These are phyloP conservation scores for Hirtodrosophila histrioides DNA, from an alignment of 2,888 invertebrate genomes.

Conservation along the genomic window DNA sequence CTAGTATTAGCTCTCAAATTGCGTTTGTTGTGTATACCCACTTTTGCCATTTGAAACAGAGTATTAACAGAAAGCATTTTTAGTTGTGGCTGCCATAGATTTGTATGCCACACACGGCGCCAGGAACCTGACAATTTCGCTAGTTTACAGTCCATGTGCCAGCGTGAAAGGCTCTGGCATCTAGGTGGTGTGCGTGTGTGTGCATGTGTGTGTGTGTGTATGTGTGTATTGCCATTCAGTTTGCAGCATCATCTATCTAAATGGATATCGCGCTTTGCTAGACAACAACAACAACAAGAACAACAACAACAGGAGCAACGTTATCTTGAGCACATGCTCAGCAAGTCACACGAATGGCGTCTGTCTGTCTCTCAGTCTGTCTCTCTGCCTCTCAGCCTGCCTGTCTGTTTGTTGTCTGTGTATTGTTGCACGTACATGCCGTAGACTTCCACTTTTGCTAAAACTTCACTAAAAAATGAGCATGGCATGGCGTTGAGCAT, in stretches of 20 bases:
- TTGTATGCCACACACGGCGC: slow-evolving; percentile 55
- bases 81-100: slow-evolving; percentile 26
- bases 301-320: slow-evolving; percentile 25
- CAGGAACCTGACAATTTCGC: slow-evolving; percentile 57
- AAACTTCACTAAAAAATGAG: slow-evolving; percentile 80
- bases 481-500: slow-evolving; percentile 77
- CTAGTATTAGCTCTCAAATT: too few species aligned
- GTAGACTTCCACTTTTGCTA: slow-evolving; percentile 74
- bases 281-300: slow-evolving; percentile 37
- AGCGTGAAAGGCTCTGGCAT: slow-evolving; percentile 17
- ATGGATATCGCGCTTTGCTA: slow-evolving; percentile 66
- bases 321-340: slow-evolving; percentile 60
- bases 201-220: slow-evolving; percentile 7
- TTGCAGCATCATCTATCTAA: slow-evolving; percentile 71
- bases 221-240: slow-evolving; percentile 36
- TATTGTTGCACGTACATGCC: slow-evolving; percentile 80
- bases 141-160: slow-evolving; percentile 45
- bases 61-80: neutral
- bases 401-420: slow-evolving; percentile 22
- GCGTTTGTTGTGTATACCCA: too few species aligned
- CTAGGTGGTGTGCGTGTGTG: slow-evolving; percentile 12
- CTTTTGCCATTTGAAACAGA: too few species aligned
- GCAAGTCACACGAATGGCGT: slow-evolving; percentile 26
- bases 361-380: slow-evolving; percentile 9
- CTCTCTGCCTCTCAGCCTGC: slow-evolving; percentile 1